These are phyloP conservation scores for Dendronephthya gigantea DNA, from an alignment of 64 coral and sea anemone species.

Conservation along the genomic window DNA sequence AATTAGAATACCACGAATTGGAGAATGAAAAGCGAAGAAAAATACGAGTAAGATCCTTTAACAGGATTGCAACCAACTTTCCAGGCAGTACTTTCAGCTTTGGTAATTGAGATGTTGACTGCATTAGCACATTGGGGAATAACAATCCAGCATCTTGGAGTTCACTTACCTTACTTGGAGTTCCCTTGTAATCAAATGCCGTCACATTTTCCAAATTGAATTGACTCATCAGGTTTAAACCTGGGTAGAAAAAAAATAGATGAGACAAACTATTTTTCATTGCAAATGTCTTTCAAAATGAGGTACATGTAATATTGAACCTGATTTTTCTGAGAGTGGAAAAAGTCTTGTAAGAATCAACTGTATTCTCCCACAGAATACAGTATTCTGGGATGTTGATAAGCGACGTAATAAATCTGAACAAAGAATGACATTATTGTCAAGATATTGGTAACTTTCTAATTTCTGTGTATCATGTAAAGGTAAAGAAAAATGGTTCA, in stretches of 20 bases:
- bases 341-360: constrained; percentile 88
- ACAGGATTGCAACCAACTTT: no score
- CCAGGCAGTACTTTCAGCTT: no score
- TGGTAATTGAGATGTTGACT: no score
- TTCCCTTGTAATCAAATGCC: constrained; percentile 46
- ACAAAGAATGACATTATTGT: neutral
- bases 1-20: no score
- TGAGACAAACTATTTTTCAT: neutral
- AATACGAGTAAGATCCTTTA: no score
- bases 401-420: constrained; percentile 68
- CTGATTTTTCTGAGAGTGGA: constrained; percentile 89
- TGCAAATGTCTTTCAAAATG: no score
- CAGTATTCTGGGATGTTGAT: constrained; percentile 89
- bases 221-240: constrained; percentile 93
- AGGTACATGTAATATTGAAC: neutral
- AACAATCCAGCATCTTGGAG: no score
- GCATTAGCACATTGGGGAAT: no score
- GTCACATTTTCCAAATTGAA: constrained; percentile 96
- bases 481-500: no score
- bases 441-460: no score
- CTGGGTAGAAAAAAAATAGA: constrained; percentile 23
- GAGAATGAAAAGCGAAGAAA: no score
- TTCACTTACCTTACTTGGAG: constrained; percentile 32
- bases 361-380: constrained; percentile 99
- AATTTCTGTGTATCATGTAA: no score